Conservation (phyloP, 2,113 vertebrate genomes). For the Cynopterus brachyotis region DNA sequence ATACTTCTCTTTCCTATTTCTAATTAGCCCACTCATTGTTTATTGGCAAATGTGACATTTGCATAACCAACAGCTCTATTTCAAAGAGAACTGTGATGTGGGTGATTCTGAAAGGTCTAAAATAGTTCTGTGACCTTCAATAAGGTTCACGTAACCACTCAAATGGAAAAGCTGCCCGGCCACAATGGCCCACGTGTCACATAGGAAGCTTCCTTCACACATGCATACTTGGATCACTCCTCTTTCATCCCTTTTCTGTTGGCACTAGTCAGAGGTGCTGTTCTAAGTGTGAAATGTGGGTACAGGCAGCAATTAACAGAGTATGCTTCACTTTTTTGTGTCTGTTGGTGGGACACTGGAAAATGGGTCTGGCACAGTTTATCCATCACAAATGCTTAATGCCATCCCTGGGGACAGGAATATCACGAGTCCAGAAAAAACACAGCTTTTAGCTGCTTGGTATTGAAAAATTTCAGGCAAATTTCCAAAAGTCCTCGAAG, state of each 20-base stretch:
- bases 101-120: background rate
- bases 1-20: background rate
- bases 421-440: slow-evolving; percentile 57
- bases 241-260: background rate
- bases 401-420: slow-evolving; percentile 52
- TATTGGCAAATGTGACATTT: background rate
- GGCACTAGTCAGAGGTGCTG: background rate
- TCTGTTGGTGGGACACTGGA: background rate
- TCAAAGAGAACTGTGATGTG: background rate
- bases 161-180: background rate
- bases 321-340: background rate
- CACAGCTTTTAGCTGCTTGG: slow-evolving; percentile 62
- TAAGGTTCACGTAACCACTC: background rate
- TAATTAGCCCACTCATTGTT: background rate
- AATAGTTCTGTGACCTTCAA: background rate
- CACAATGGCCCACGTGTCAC: background rate
- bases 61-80: background rate
- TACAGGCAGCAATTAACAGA: background rate
- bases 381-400: slow-evolving; percentile 46
- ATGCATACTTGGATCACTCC: no score
- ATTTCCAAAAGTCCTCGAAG: slow-evolving; percentile 69
- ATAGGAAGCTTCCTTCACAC: background rate
- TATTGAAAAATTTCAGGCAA: slow-evolving; percentile 70
- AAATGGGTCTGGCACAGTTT: slow-evolving; percentile 45
- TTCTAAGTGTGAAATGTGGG: background rate